Conservation (phyloP, 1,140 invertebrate species). For the Saxidomus purpurata region DNA sequence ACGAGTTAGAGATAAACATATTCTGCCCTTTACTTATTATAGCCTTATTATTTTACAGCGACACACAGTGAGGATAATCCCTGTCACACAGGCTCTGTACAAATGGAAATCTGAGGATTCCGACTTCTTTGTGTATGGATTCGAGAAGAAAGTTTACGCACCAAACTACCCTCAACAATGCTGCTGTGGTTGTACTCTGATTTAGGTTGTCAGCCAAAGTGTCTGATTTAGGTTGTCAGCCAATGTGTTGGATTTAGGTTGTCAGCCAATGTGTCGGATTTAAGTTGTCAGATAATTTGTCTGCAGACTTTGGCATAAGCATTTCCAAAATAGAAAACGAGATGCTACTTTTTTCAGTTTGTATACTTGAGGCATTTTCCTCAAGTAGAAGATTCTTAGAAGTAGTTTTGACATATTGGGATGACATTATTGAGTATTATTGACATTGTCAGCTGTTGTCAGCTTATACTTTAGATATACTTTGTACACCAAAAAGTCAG, state of each 20-base stretch:
- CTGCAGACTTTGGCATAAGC: not conserved
- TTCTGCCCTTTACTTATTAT: no score
- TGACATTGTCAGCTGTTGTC: no score
- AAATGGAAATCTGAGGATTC: slow-evolving; percentile 75
- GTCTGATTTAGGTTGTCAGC: no score
- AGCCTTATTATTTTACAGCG: slow-evolving; percentile 70
- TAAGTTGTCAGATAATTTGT: not conserved
- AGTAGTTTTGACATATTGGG: no score
- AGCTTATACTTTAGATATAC: no score
- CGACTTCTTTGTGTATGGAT: slow-evolving; percentile 83
- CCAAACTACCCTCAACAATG: slow-evolving; percentile 84
- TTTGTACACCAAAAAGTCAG: no score
- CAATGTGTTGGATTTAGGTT: not conserved
- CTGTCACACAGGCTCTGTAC: slow-evolving; percentile 81
- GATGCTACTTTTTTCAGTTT: no score
- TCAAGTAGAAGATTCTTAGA: no score
- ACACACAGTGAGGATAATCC: slow-evolving; percentile 79
- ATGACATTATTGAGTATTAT: no score
- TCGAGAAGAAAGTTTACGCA: slow-evolving; percentile 80
- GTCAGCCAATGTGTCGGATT: not conserved
- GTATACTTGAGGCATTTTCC: no score
- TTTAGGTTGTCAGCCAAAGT: slow-evolving; percentile 62
- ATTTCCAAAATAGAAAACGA: no score
- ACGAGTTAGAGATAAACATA: no score
- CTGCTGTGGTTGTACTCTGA: slow-evolving; percentile 82